Conservation (phyloP, 2,113 vertebrate species). For the Lepisosteus oculatus region DNA sequence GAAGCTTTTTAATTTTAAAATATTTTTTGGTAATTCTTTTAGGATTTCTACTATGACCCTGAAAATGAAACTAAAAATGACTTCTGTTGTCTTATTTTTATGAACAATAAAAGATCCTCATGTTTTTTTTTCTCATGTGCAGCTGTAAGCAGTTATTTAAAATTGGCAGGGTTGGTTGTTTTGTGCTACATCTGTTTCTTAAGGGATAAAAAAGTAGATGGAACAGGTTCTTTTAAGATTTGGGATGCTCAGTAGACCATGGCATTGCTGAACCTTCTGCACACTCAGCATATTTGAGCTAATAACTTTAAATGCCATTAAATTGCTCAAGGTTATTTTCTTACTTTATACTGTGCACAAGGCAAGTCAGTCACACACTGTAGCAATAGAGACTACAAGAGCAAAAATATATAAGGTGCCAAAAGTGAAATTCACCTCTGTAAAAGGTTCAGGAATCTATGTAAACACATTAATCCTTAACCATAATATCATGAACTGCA, state of each 20-base stretch:
- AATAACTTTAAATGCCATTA: not conserved
- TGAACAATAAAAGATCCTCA: not conserved
- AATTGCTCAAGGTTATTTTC: not conserved
- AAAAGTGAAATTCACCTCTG: too few relatives aligned
- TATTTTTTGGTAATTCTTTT: too few relatives aligned
- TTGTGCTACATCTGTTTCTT: not conserved
- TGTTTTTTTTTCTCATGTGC: not conserved
- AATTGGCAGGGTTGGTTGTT: not conserved
- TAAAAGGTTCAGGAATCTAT: too few relatives aligned
- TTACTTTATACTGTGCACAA: not conserved
- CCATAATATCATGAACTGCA: too few relatives aligned
- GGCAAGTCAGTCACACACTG: not conserved
- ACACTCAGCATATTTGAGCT: not conserved
- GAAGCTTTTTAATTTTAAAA: too few relatives aligned
- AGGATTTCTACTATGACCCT: too few relatives aligned
- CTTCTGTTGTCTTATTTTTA: too few relatives aligned
- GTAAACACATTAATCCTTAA: too few relatives aligned
- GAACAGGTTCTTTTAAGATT: not conserved
- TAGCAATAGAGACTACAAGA: too few relatives aligned
- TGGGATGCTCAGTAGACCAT: slow-evolving; percentile 3
- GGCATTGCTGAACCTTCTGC: not conserved
- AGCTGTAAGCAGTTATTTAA: not conserved
- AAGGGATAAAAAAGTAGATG: not conserved
- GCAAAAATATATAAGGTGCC: too few relatives aligned
- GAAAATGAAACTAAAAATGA: too few relatives aligned